These are phyloP conservation scores for Patella ulyssiponensis DNA, from an alignment of 2,888 invertebrate species.

Conservation along the genomic window DNA sequence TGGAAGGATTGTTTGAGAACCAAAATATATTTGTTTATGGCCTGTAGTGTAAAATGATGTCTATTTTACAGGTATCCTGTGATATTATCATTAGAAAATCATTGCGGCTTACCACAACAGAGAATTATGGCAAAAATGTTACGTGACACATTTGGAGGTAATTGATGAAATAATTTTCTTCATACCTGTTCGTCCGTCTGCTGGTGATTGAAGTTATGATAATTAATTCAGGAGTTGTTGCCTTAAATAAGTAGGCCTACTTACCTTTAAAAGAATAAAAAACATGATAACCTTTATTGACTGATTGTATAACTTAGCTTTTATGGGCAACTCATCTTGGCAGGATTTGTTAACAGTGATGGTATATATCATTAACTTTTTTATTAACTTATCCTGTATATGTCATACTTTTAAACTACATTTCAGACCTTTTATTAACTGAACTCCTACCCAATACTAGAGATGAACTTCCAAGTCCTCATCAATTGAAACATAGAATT, in stretches of 20 bases:
- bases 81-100: slow-evolving; percentile 71
- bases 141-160: slow-evolving; percentile 65
- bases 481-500: slow-evolving; percentile 79
- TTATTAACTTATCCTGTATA: neutral
- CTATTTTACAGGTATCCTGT: slow-evolving; percentile 65
- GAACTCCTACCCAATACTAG: slow-evolving; percentile 87
- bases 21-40: too few species aligned
- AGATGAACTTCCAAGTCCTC: slow-evolving; percentile 85
- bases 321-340: too few species aligned
- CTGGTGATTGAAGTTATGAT: too few species aligned
- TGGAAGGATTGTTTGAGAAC: too few species aligned
- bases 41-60: too few species aligned
- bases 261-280: too few species aligned
- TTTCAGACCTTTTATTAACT: slow-evolving; percentile 82
- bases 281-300: too few species aligned
- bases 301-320: too few species aligned
- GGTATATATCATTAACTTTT: neutral
- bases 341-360: too few species aligned
- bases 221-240: too few species aligned
- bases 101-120: slow-evolving; percentile 70
- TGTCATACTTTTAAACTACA: neutral
- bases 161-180: neutral
- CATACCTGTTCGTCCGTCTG: too few species aligned
- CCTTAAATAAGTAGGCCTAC: too few species aligned
- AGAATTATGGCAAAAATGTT: slow-evolving; percentile 68